Evolutionary conservation across 2,113 vertebrate species (phyloP).

Genomic region (Condylura cristata): DNA sequence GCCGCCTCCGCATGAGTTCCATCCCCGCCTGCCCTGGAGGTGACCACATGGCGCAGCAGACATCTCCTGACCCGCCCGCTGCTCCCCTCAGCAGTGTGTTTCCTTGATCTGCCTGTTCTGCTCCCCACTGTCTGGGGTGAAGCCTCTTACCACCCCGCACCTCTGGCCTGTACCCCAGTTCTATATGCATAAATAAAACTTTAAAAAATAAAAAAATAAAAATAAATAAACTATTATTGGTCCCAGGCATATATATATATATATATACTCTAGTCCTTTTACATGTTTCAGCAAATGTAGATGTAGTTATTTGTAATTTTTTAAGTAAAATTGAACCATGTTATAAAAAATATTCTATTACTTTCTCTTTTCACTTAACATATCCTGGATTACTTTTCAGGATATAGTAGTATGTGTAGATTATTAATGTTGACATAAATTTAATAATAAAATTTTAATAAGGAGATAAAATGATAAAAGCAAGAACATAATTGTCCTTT

Average conservation of each 20-base stretch:
- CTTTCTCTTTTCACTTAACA: slow-evolving; percentile 25
- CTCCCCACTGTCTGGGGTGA: too few relatives aligned
- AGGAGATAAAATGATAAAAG: not conserved
- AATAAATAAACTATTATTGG: too few relatives aligned
- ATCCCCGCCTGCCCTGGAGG: too few relatives aligned
- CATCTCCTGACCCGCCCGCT: too few relatives aligned
- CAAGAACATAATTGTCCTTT: not conserved
- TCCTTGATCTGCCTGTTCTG: too few relatives aligned
- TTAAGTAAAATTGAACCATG: slow-evolving; percentile 9
- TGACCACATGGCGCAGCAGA: too few relatives aligned
- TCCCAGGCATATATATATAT: not conserved
- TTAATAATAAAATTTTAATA: slow-evolving; percentile 47
- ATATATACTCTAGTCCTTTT: not conserved
- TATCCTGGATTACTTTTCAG: not conserved
- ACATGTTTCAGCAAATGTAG: not conserved
- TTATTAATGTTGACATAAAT: not conserved
- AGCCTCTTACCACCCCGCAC: too few relatives aligned
- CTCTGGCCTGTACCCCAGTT: too few relatives aligned
- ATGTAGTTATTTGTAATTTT: slow-evolving; percentile 3
- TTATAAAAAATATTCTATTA: slow-evolving; percentile 15
- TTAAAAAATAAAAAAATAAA: too few relatives aligned
- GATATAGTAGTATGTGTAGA: not conserved
- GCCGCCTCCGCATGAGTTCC: too few relatives aligned
- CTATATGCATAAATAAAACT: too few relatives aligned
- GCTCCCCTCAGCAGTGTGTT: too few relatives aligned